Base-by-base conservation (phyloP, 2,797 vertebrate genomes). In the Tangara arthus region DNA sequence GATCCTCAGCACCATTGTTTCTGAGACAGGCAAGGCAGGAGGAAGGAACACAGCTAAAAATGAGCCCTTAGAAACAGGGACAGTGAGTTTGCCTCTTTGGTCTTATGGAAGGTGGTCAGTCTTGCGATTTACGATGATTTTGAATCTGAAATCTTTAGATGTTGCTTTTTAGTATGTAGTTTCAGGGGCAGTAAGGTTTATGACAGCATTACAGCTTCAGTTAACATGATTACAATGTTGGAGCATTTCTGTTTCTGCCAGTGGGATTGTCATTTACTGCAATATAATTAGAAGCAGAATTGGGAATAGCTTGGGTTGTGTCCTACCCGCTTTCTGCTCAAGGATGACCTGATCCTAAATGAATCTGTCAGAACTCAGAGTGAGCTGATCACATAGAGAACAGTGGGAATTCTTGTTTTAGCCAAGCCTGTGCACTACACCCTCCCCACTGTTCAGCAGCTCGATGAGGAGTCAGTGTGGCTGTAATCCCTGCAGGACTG, bases 231-330 rank as follows among this genome's bases (percentile, higher is more conserved):
- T 82, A 63, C 4, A 6, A 28, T 10, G 10, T 55, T 52, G 52
- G 77, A 89, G 76, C 23, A 28, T 85, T 81, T 81, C 6, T 82
- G 41, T 66, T 75, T 80, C 72, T 78, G 80, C 39, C 69, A 55
- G 17, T 50, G 50, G 11, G 15, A 73, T 76, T 91, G 61, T 86
- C 37, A 84, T 69, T 82, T 65, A 52, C 61, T 69, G 53, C 37
- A 64, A 46, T 32, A 53, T 77, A 93, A 93, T 82, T 77, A 89
- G 73, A 90, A 88, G 56, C 35, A 85, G 65, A 76, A 76, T 2
- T 44, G 41, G n/a, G 30, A 87, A 24, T 61, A 66, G 37, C 21
- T 55, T 52, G 16, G 10, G n/a, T 50, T 90, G 87, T 87, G 52
- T 78, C 55, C 81, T 80, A 41, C 49, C 37, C 2, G 1, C 76